These are phyloP conservation scores for Drosophila kokeensis DNA, from an alignment of 2,888 invertebrate species.

Conservation along the genomic window DNA sequence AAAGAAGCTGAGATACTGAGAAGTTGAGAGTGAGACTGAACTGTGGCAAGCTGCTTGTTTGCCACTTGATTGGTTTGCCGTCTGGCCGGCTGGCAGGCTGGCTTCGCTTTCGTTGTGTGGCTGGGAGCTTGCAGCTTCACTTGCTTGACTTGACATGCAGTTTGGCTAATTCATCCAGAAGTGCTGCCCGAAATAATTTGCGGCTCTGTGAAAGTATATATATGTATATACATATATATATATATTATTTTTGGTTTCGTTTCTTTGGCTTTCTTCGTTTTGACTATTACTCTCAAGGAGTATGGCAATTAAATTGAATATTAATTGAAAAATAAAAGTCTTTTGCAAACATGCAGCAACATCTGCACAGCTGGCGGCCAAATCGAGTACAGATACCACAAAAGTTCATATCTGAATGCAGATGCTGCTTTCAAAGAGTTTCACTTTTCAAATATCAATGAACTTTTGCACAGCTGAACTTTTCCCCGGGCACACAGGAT, in stretches of 20 bases:
- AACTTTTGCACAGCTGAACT: conserved; percentile 66
- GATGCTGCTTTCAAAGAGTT: conserved; percentile 57
- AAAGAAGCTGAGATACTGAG: conserved; percentile 33
- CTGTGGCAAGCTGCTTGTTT: conserved; percentile 62
- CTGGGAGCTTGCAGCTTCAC: conserved; percentile 56
- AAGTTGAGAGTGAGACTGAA: conserved; percentile 19
- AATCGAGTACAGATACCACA: conserved; percentile 23
- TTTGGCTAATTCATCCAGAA: conserved; percentile 76
- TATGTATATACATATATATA: too few relatives aligned
- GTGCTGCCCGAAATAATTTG: conserved; percentile 78
- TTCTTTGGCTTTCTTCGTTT: conserved; percentile 43
- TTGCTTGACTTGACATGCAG: conserved; percentile 70
- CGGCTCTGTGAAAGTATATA: conserved; percentile 72
- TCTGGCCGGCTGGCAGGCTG: conserved; percentile 59
- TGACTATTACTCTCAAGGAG: conserved; percentile 21
- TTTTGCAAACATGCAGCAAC: conserved; percentile 53
- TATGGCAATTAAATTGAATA: conserved; percentile 73
- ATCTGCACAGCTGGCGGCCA: conserved; percentile 60
- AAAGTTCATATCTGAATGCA: conserved; percentile 59
- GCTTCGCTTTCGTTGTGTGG: conserved; percentile 69
- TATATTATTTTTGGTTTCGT: conserved; percentile 17
- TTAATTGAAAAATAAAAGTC: conserved; percentile 77
- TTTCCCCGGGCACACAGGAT: conserved; percentile 55
- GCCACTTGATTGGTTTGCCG: conserved; percentile 70
- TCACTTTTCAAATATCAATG: conserved; percentile 80